These are phyloP conservation scores for Echinarachnius parma DNA, from an alignment of 53 echinoderm and acorn worm species.

Conservation along the genomic window DNA sequence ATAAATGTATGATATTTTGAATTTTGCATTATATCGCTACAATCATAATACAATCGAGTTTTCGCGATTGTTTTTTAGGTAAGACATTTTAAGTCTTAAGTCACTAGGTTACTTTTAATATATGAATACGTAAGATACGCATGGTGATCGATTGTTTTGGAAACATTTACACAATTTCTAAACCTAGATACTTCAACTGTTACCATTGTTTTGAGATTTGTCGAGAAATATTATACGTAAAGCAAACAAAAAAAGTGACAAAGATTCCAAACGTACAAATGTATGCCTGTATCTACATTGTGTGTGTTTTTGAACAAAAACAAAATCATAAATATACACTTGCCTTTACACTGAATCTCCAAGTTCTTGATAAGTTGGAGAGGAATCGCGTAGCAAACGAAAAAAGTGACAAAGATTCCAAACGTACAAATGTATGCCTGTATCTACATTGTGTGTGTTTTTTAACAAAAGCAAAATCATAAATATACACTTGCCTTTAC, in stretches of 20 bases:
- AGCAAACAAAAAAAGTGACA: background rate
- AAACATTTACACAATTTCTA: too few species aligned
- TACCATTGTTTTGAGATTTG: too few species aligned
- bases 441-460: background rate
- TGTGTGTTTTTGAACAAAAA: background rate
- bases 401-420: background rate
- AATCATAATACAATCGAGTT: too few species aligned
- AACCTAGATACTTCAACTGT: too few species aligned
- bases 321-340: background rate
- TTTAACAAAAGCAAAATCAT: background rate
- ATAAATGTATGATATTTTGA: too few species aligned
- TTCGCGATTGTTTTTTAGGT: too few species aligned
- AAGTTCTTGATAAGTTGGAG: constrained; percentile 63
- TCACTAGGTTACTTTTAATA: too few species aligned
- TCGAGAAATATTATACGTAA: too few species aligned
- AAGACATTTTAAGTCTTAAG: too few species aligned
- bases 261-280: background rate
- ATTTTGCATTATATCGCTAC: too few species aligned
- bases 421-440: background rate
- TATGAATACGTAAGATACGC: too few species aligned
- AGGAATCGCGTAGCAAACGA: constrained; percentile 31
- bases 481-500: constrained; percentile 58
- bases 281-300: background rate
- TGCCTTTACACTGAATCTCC: constrained; percentile 80
- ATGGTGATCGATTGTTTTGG: too few species aligned